Evolutionary conservation across 2,888 invertebrate species (phyloP), one percentile per base, ranked within the genome.

Genomic region (Aproaerema taeniolella): DNA sequence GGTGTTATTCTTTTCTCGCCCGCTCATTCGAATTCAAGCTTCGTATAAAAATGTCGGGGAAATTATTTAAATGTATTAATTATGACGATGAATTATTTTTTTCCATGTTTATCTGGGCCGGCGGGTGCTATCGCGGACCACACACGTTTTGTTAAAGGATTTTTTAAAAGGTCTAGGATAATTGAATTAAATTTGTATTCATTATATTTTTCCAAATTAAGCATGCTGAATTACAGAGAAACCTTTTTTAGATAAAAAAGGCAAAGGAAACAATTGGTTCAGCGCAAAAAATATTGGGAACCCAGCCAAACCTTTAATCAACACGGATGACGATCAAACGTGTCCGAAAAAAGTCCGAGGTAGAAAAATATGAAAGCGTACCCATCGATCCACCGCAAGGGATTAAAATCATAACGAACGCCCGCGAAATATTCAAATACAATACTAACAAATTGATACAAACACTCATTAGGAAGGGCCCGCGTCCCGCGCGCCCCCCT

Each of bases 371-470:
- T 74, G 68, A 73, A 76, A 79, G 69, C 74, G 77, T 78, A 67
- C 55, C 53, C 72, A 79, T 78, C 80, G 82, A 83, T 80, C 77
- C 74, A 76, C 80, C 82, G 65, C 82, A 62, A 68, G 78, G 85
- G 83, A 82, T 83, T 83, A 82, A 77, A 81, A 81, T 81, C 74
- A 74, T 82, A 83, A 85, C 83, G 81, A 81, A 83, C 81, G 73
- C 67, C 76, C 76, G n/a, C 75, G 80, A 82, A 85, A 85, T 83
- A 85, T 85, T 82, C 85, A 82, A 82, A 86, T 83, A 86, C 85
- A 85, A 86, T 86, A 86, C 85, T 83, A 83, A 82, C 86, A 85
- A 86, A 86, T 85, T 86, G 86, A 86, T 86, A 86, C 86, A 86
- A 86, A 86, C 77, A 86, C 80, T 86, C 86, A 86, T 85, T 86